Evolutionary conservation across 2,888 invertebrate species (phyloP).

Genomic region (Ecdyonurus torrentis): DNA sequence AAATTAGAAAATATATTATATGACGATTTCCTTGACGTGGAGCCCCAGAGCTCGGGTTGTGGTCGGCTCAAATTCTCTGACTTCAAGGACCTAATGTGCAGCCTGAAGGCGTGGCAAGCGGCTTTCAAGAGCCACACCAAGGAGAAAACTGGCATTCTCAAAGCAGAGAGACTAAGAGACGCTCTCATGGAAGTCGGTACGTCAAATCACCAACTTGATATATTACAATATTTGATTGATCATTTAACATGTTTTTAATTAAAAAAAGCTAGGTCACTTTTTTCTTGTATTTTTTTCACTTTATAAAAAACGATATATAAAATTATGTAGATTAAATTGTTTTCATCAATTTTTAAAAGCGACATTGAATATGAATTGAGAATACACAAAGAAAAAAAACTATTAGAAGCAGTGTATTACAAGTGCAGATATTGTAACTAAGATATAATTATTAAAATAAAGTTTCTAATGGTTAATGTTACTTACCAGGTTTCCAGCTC

Average conservation of each 20-base stretch:
- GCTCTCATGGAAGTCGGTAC: slow-evolving; percentile 65
- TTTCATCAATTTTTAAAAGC: too few species aligned
- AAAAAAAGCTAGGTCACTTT: not conserved
- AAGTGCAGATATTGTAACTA: too few species aligned
- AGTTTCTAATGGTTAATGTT: too few species aligned
- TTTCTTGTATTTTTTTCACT: not conserved
- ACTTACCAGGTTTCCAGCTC: slow-evolving; percentile 51
- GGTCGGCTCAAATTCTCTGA: slow-evolving; percentile 70
- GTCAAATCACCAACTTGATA: slow-evolving; percentile 16
- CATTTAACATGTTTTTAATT: not conserved
- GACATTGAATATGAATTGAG: too few species aligned
- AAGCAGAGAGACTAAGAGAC: slow-evolving; percentile 69
- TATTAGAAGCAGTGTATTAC: too few species aligned
- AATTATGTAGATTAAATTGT: not conserved
- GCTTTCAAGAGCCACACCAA: slow-evolving; percentile 80
- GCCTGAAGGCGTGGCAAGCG: slow-evolving; percentile 78
- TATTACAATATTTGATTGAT: not conserved
- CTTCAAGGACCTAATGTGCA: slow-evolving; percentile 83
- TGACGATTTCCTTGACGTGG: too few species aligned
- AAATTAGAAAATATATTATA: too few species aligned
- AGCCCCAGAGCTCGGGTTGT: slow-evolving; percentile 46
- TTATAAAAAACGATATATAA: not conserved
- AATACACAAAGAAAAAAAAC: too few species aligned
- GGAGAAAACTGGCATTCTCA: slow-evolving; percentile 76
- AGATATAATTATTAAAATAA: too few species aligned